Percentiles rank a stretch among this genome's conserved stretches.
phyloP scores from a whole-genome alignment of 2,113 vertebrate genomes.

The Eptesicus fuscus region DNA sequence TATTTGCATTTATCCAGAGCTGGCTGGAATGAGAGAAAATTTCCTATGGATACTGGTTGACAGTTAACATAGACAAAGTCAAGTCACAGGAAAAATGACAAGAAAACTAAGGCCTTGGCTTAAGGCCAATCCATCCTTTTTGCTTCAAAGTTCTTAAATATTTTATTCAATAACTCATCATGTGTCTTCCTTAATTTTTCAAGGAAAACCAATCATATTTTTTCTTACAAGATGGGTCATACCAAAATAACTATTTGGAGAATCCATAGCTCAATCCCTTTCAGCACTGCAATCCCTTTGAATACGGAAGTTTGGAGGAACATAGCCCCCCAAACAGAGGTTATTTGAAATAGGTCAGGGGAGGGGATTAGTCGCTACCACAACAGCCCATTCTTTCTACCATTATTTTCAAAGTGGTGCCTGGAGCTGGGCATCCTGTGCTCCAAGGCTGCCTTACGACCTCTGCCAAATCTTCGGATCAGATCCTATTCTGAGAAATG shows the following conservation, averaged over 20 bases:
- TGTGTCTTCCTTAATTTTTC: slow-evolving; percentile 21
- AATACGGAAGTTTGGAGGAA: neutral
- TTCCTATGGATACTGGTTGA: neutral
- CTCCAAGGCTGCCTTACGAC: neutral
- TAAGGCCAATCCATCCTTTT: neutral
- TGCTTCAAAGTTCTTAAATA: slow-evolving; percentile 15
- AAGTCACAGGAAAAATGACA: slow-evolving; percentile 17
- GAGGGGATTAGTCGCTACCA: neutral
- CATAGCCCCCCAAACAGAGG: neutral
- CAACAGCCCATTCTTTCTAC: neutral
- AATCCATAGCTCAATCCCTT: neutral
- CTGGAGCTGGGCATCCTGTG: neutral
- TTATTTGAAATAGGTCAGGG: neutral
- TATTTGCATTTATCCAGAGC: neutral
- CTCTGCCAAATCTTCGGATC: neutral
- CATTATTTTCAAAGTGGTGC: neutral
- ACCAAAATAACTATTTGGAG: neutral
- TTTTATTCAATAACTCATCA: slow-evolving; percentile 2
- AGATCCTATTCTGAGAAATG: neutral
- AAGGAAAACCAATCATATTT: neutral
- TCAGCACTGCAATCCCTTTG: neutral
- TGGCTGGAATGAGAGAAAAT: neutral
- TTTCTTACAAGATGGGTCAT: neutral
- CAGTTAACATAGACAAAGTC: neutral
- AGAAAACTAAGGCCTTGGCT: neutral